These are phyloP conservation scores for Phataginus tricuspis DNA, from an alignment of 2,797 vertebrate genomes.

Conservation along the genomic window DNA sequence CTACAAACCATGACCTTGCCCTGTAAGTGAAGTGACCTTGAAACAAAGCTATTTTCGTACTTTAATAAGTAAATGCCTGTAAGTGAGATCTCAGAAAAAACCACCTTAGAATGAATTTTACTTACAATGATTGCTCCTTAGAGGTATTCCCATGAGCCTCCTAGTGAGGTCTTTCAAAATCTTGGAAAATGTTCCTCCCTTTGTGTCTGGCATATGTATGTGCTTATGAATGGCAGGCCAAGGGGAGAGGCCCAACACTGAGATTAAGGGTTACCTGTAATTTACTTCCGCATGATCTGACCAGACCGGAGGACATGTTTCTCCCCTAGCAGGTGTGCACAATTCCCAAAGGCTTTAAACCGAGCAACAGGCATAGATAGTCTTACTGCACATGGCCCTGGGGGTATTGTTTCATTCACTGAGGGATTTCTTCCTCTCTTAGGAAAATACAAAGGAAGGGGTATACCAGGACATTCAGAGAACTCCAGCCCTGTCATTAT, in stretches of 20 bases:
- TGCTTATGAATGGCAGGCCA: not conserved
- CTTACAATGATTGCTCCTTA: not conserved
- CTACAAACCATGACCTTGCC: not conserved
- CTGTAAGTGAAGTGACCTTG: not conserved
- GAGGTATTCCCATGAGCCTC: not conserved
- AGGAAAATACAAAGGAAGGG: conserved; percentile 14
- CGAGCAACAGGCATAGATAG: not conserved
- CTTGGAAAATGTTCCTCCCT: not conserved
- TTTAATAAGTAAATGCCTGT: not conserved
- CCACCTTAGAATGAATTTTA: not conserved
- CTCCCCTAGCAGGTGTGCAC: not conserved
- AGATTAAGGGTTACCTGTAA: not conserved
- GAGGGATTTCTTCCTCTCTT: not conserved
- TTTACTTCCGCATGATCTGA: not conserved
- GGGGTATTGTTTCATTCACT: not conserved
- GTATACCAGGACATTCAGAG: not conserved
- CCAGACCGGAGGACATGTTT: conserved; percentile 4
- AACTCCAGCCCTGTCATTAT: not conserved
- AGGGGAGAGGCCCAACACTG: not conserved
- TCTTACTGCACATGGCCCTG: not conserved
- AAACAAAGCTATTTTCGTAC: not conserved
- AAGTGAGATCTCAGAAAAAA: not conserved
- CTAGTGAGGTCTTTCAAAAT: not conserved
- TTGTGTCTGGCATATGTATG: not conserved
- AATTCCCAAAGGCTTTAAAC: conserved; percentile 12